Base-by-base conservation (phyloP, 2,797 vertebrate genomes). In the Arrhamphus sclerolepis region DNA sequence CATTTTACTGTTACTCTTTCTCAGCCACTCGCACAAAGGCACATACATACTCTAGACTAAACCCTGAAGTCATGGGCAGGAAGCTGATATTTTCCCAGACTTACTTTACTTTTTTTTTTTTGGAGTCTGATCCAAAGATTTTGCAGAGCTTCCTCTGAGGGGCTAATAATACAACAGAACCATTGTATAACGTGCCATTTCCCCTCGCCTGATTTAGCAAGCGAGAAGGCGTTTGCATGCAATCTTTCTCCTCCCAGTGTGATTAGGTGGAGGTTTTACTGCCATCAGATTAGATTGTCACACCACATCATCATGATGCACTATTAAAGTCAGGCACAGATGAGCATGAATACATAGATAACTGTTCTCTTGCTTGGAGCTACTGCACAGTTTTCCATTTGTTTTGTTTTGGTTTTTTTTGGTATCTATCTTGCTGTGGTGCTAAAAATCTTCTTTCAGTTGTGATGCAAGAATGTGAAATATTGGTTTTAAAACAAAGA, bases 51-150 rank as follows among this genome's bases (percentile, higher is more conserved):
- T 77, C 67, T 6, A 54, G 60, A 34, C 69, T 61, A 68, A 80
- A 85, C 63, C 56, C 79, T 81, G 52, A 78, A 80, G 68, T 74
- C 76, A 70, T 43, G 66, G 70, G 57, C 85, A 89, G 82, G 87
- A 90, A 87, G 83, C 82, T 81, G 77, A 85, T 88, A 85, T 89
- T 90, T 88, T 89, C 84, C 81, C 89, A 87, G 84, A 87, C 88
- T 84, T 82, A 68, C 60, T 78, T 67, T 60, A 60, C 58, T 70
- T 56, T 83, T 81, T 85, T 81, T 85, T 84, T 74, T 69, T 62
- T 55, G 1, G 43, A 81, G 83, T 75, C 79, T 92, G 85, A 86
- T 90, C 85, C 86, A 86, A 73, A 85, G 91, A 92, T 90, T 56
- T 49, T 93, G 86, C 48, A 83, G 34, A 38, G 82, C 89, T 91